Conservation (phyloP, 1,140 invertebrate species). For the Apis cerana region DNA sequence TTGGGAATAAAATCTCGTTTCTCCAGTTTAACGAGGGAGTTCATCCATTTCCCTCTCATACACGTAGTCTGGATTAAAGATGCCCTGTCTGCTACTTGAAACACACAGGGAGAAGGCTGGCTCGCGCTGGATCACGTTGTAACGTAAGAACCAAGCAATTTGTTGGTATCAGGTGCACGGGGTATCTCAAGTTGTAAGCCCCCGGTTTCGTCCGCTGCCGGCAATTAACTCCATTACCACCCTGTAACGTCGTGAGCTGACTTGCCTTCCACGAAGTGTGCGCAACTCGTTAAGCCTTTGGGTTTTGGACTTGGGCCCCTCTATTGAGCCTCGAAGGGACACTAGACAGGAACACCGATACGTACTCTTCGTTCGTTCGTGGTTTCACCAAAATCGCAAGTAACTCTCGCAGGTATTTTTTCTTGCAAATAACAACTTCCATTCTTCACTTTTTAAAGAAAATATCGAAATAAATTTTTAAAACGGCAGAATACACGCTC, state of each 20-base stretch:
- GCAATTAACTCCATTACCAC: slow-evolving; percentile 81
- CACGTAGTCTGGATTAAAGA: slow-evolving; percentile 41
- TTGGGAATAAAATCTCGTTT: neutral
- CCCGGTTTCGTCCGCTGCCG: slow-evolving; percentile 63
- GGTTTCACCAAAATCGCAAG: neutral
- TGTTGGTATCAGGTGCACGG: slow-evolving; percentile 79
- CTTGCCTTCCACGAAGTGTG: slow-evolving; percentile 65
- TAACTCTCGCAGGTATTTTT: neutral
- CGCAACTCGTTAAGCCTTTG: slow-evolving; percentile 76
- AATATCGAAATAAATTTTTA: neutral
- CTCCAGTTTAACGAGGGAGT: neutral
- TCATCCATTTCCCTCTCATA: neutral
- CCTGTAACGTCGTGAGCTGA: slow-evolving; percentile 75
- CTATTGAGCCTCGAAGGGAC: slow-evolving; percentile 58
- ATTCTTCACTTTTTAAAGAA: neutral
- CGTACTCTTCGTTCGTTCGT: neutral
- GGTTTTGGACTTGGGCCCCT: slow-evolving; percentile 72
- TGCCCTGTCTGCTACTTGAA: slow-evolving; percentile 46
- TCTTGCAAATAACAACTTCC: neutral
- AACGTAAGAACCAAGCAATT: slow-evolving; percentile 75
- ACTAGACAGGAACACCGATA: slow-evolving; percentile 32
- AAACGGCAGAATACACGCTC: neutral
- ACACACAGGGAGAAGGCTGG: slow-evolving; percentile 19
- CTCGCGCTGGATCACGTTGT: slow-evolving; percentile 67
- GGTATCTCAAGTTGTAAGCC: slow-evolving; percentile 79